Conservation (phyloP, 2,113 vertebrate species). For the Pygoscelis antarcticus region DNA sequence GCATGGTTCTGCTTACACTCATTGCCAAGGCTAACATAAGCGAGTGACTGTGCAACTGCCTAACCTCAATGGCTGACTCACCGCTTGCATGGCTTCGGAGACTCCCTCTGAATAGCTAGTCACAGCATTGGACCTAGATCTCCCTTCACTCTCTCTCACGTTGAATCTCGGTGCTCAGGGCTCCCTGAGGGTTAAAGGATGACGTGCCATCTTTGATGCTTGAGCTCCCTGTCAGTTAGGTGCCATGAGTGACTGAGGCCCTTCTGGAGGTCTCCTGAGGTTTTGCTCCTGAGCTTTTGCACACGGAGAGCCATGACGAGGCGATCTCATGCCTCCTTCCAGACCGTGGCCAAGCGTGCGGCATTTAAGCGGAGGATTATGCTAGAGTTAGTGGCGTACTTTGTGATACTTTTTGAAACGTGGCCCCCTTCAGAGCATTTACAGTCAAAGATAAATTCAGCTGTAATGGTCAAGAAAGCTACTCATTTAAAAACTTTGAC, state of each 20-base stretch:
- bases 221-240: neutral
- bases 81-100: neutral
- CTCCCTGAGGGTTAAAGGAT: neutral
- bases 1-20: neutral
- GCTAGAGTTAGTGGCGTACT: neutral
- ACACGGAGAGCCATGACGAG: neutral
- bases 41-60: neutral
- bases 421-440: neutral
- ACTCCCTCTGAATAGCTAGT: neutral
- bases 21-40: neutral
- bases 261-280: neutral
- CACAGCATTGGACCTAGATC: neutral
- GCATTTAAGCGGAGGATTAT: fast-evolving
- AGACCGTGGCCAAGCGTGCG: fast-evolving
- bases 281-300: neutral
- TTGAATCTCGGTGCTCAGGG: fast-evolving
- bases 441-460: neutral
- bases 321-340: neutral
- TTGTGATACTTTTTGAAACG: neutral
- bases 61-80: neutral
- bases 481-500: neutral
- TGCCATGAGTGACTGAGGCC: neutral
- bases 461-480: neutral
- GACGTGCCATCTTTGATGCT: fast-evolving
- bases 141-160: neutral